A percentile compares a stretch with the other conserved stretches of the same genome.
phyloP scores from a whole-genome alignment of 2,113 vertebrate genomes.

The Ctenodactylus gundi region DNA sequence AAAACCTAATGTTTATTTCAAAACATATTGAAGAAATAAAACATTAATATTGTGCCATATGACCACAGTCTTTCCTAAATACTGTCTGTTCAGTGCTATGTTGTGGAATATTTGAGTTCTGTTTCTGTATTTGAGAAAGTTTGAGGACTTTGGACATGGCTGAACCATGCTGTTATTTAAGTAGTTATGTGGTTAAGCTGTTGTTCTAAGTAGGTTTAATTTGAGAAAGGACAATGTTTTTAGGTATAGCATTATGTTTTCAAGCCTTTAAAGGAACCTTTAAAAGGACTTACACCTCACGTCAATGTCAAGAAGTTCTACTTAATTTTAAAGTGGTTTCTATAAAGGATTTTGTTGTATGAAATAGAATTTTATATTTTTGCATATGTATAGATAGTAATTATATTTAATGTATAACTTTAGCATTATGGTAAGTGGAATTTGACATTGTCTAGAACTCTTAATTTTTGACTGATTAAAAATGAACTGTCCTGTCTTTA shows the following conservation, averaged over 20 bases:
- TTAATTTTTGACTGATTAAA: slow-evolving; percentile 83
- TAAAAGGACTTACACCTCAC: slow-evolving; percentile 75
- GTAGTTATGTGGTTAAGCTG: slow-evolving; percentile 59
- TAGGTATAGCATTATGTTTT: slow-evolving; percentile 79
- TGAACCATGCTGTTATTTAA: slow-evolving; percentile 54
- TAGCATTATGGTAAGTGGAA: slow-evolving; percentile 72
- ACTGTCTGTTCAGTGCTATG: slow-evolving; percentile 44
- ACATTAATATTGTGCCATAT: slow-evolving; percentile 35
- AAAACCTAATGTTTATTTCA: slow-evolving; percentile 69
- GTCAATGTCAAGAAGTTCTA: slow-evolving; percentile 77
- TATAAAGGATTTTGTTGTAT: slow-evolving; percentile 81
- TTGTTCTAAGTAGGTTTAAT: slow-evolving; percentile 69
- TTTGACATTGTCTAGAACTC: slow-evolving; percentile 72
- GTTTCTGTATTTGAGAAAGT: slow-evolving; percentile 74
- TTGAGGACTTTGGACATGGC: slow-evolving; percentile 55
- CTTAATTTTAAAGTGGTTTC: slow-evolving; percentile 82
- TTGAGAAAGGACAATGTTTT: slow-evolving; percentile 65
- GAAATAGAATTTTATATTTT: slow-evolving; percentile 85
- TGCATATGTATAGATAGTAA: slow-evolving; percentile 81
- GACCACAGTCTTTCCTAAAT: slow-evolving; percentile 54
- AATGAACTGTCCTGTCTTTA: slow-evolving; percentile 60
- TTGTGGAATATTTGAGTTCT: slow-evolving; percentile 71
- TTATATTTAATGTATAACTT: slow-evolving; percentile 83
- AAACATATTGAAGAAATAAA: slow-evolving; percentile 24
- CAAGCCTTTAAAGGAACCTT: slow-evolving; percentile 79